These are phyloP conservation scores for Druon quercuslanigerum DNA, from an alignment of 1,140 invertebrate species.

Conservation along the genomic window DNA sequence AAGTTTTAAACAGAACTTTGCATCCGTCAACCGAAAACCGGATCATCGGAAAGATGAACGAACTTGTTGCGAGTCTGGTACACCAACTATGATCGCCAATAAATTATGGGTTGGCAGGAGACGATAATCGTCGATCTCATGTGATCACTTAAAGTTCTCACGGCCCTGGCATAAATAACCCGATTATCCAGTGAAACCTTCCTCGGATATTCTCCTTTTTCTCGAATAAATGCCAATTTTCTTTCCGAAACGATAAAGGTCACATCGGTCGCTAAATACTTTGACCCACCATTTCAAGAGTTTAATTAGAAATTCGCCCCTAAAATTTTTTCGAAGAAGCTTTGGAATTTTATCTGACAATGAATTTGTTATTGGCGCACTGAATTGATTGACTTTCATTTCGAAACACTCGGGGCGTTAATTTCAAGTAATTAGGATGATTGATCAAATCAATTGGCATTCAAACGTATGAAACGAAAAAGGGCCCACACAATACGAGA, in stretches of 20 bases:
- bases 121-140: constrained; percentile 26
- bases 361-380: neutral
- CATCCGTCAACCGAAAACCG: constrained; percentile 21
- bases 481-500: too few relatives aligned
- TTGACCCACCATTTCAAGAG: constrained; percentile 2
- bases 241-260: constrained; percentile 28
- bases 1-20: neutral
- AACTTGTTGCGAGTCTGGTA: neutral
- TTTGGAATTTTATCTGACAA: neutral
- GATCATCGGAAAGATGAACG: constrained; percentile 24
- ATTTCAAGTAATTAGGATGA: neutral
- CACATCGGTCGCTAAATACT: constrained; percentile 21
- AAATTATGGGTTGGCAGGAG: constrained; percentile 28
- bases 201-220: constrained; percentile 19
- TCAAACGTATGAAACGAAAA: neutral
- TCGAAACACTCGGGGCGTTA: neutral
- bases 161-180: constrained; percentile 34
- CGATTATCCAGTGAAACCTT: constrained; percentile 34
- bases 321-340: neutral
- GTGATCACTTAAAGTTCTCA: constrained; percentile 33
- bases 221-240: constrained; percentile 26
- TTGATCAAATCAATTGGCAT: constrained; percentile 9
- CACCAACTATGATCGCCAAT: constrained; percentile 24
- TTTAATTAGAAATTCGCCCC: constrained; percentile 11
- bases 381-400: neutral